Conservation (phyloP, 2,888 invertebrate genomes). For the Pteria penguin region DNA sequence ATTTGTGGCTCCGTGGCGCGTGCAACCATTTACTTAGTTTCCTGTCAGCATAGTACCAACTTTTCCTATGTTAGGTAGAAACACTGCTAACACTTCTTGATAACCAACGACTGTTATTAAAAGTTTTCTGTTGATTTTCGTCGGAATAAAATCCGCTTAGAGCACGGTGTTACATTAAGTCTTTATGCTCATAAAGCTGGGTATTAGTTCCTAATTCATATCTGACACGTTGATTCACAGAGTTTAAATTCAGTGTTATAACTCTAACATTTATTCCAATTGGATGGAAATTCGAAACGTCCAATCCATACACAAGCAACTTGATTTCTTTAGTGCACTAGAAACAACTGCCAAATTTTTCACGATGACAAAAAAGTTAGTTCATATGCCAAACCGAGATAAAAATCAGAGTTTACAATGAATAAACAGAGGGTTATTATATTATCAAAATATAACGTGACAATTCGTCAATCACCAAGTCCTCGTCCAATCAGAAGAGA, state of each 20-base stretch:
- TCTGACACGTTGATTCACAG: conserved; percentile 17
- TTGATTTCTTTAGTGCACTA: too few species aligned
- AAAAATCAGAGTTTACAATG: conserved; percentile 19
- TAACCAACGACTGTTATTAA: not conserved
- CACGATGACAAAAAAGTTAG: conserved; percentile 19
- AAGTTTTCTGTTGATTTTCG: conserved; percentile 22
- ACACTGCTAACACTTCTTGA: too few species aligned
- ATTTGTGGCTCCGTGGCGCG: conserved; percentile 11
- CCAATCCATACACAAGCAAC: too few species aligned
- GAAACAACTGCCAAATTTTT: conserved; percentile 25
- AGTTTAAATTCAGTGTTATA: too few species aligned
- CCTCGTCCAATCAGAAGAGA: conserved; percentile 21
- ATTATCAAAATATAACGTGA: conserved; percentile 28
- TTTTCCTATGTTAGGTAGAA: too few species aligned
- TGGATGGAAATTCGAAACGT: too few species aligned
- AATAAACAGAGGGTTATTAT: conserved; percentile 14
- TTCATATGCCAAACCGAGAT: conserved; percentile 21
- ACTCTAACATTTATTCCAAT: too few species aligned
- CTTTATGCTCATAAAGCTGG: conserved; percentile 2
- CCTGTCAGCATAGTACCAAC: too few species aligned
- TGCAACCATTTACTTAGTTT: too few species aligned
- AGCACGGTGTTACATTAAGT: conserved; percentile 8
- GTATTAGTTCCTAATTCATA: conserved; percentile 2
- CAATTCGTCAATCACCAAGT: conserved; percentile 22
- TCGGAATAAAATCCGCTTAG: conserved; percentile 25